Conservation (phyloP, 2,113 vertebrate genomes). For the Bombycilla garrulus region DNA sequence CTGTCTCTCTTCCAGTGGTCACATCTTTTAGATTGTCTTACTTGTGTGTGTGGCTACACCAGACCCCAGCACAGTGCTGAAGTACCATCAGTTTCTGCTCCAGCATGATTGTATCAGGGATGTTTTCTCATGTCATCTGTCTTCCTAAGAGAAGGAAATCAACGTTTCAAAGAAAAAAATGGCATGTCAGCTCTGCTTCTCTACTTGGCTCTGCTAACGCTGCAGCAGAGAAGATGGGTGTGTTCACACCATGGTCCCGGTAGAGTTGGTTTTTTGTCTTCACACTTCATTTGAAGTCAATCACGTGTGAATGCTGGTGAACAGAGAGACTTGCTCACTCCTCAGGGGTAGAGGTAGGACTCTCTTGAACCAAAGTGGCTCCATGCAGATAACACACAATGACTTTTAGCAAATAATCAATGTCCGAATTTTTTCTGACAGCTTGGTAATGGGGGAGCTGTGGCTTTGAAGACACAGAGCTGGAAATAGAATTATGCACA, state of each 20-base stretch:
- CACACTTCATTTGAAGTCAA: not conserved
- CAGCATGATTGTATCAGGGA: rapidly evolving
- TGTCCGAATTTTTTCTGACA: not conserved
- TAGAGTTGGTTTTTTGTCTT: not conserved
- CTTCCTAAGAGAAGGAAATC: not conserved
- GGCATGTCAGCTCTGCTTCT: not conserved
- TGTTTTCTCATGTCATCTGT: not conserved
- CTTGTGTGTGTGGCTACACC: not conserved
- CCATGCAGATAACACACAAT: too few species aligned
- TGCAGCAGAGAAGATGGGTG: not conserved
- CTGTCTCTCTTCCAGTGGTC: not conserved
- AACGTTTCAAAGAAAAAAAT: not conserved
- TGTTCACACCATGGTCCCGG: not conserved
- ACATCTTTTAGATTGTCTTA: not conserved
- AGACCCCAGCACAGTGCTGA: not conserved
- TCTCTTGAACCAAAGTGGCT: not conserved
- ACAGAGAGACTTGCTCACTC: not conserved
- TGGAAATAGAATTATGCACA: not conserved
- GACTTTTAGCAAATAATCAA: not conserved
- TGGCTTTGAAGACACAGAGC: not conserved
- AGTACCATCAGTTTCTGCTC: not conserved
- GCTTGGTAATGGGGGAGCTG: not conserved
- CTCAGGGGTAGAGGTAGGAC: not conserved
- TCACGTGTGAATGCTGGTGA: not conserved
- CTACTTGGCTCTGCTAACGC: not conserved